These are phyloP conservation scores for Rhynchonycteris naso DNA, from an alignment of 2,797 vertebrate genomes.

Conservation along the genomic window DNA sequence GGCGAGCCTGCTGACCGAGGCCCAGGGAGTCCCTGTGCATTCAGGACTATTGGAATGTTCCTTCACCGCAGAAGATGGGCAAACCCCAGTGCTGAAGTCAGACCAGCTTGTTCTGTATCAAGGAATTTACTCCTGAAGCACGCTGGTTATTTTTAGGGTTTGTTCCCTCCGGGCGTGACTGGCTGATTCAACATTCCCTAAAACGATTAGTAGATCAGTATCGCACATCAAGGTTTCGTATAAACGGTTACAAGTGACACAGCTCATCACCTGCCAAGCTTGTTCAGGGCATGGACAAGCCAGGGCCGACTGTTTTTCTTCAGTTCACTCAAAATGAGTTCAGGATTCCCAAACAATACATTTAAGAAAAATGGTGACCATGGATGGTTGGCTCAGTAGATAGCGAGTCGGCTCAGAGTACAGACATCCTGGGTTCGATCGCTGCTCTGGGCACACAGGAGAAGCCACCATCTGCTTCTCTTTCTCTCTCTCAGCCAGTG, in stretches of 20 bases:
- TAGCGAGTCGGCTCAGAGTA: too few species aligned
- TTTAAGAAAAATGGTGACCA: neutral
- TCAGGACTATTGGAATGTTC: neutral
- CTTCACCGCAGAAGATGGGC: neutral
- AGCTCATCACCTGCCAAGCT: neutral
- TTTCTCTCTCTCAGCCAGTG: too few species aligned
- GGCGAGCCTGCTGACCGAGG: neutral
- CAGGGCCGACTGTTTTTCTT: too few species aligned
- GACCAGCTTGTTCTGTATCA: neutral
- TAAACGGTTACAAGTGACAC: neutral
- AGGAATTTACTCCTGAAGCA: neutral
- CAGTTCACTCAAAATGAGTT: neutral
- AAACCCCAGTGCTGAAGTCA: neutral
- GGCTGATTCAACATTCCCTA: neutral
- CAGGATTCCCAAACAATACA: neutral
- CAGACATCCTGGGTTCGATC: too few species aligned
- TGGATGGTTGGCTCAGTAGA: too few species aligned
- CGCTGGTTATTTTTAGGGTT: slow-evolving; percentile 36
- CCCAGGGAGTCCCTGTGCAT: neutral
- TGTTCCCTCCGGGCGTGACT: neutral
- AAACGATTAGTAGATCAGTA: neutral
- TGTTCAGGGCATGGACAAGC: neutral
- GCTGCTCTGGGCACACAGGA: too few species aligned
- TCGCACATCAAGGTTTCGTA: neutral
- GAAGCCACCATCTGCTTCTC: too few species aligned